These are phyloP conservation scores for Parotocinclus haroldoi DNA, from an alignment of 2,797 vertebrate species.

Conservation along the genomic window DNA sequence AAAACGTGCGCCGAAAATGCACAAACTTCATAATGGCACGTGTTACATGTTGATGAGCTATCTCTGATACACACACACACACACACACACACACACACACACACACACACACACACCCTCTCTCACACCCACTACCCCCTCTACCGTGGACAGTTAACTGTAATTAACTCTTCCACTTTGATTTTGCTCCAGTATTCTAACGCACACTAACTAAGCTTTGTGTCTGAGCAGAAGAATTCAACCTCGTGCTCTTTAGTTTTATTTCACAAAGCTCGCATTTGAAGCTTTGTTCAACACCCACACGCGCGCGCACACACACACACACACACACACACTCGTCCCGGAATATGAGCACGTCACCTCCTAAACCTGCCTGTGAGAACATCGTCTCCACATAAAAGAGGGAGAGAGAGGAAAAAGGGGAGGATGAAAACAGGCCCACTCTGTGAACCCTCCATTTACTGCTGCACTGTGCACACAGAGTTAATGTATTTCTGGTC, in stretches of 20 bases:
- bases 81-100: no score
- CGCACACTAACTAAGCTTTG: slow-evolving; percentile 21
- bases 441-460: slow-evolving; percentile 39
- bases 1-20: no score
- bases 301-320: slow-evolving; percentile 14
- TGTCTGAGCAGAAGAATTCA: slow-evolving; percentile 4
- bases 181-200: background rate
- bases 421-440: slow-evolving; percentile 12
- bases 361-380: slow-evolving; percentile 26
- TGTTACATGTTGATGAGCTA: no score
- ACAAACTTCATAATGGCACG: no score
- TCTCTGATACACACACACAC: no score
- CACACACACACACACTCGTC: slow-evolving; percentile 3
- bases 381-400: slow-evolving; percentile 24
- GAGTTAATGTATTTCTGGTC: slow-evolving; percentile 52
- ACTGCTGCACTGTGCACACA: slow-evolving; percentile 28
- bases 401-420: background rate
- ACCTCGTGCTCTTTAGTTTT: background rate
- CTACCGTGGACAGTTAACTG: slow-evolving; percentile 11
- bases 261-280: background rate
- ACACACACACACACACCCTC: no score
- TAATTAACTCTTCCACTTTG: slow-evolving; percentile 31
- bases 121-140: no score
- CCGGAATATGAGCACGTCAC: slow-evolving; percentile 10
- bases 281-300: background rate